Evolutionary conservation across 2,113 vertebrate genomes (phyloP).

Genomic region (Hemiscyllium ocellatum): DNA sequence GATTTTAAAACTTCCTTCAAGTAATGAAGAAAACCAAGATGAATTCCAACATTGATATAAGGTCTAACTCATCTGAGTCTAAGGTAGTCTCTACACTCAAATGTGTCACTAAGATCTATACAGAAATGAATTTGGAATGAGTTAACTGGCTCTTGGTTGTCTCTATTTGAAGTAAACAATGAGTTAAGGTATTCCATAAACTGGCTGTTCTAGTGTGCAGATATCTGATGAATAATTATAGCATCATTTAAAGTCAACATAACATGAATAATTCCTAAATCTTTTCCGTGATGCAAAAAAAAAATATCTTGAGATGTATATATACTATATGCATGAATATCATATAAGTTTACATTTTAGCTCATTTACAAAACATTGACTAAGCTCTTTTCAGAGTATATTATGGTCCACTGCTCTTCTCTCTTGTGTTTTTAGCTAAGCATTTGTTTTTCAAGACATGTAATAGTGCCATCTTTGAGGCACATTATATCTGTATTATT

Average conservation of each 20-base stretch:
- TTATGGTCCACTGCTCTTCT: background rate
- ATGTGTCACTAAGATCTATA: background rate
- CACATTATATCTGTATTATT: background rate
- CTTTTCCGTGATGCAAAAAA: background rate
- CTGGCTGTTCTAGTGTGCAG: background rate
- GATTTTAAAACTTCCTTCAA: background rate
- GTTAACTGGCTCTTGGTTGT: background rate
- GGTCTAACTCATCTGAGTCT: background rate
- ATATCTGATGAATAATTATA: background rate
- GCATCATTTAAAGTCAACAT: background rate
- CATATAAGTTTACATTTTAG: background rate
- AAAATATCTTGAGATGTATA: background rate
- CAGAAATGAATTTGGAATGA: background rate
- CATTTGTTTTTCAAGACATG: background rate
- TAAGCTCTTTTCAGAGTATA: too few species aligned
- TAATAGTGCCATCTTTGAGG: background rate
- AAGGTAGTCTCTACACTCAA: background rate
- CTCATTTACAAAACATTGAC: background rate
- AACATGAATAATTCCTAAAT: background rate
- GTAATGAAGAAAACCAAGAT: background rate
- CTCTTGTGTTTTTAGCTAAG: background rate
- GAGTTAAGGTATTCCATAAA: background rate
- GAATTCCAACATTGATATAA: background rate
- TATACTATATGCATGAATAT: background rate
- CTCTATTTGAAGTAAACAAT: background rate